Base-by-base conservation (phyloP, 1,140 invertebrate species). In the Hyposmocoma kahamanoa region DNA sequence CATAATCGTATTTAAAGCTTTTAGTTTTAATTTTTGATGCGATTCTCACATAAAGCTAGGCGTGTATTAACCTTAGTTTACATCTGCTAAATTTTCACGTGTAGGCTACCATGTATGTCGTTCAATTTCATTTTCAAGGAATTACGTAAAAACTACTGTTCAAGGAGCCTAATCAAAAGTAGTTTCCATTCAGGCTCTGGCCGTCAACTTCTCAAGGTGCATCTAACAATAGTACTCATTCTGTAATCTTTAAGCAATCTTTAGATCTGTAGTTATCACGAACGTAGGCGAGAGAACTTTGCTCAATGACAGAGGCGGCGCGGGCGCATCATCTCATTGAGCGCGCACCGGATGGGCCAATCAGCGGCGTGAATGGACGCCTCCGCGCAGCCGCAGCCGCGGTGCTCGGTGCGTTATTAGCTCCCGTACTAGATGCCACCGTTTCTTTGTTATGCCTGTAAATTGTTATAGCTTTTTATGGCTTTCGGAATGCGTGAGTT, bases 271-370 rank as follows among this genome's bases (percentile, higher is more conserved):
- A 65, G 58, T 65, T 62, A 59, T 72, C 67, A 69, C 69, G 67
- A 76, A 74, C 69, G 80, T 81, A 84, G 80, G 80, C 80, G 77
- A 84, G 62, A 73, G 75, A 75, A 77, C 77, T 79, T 70, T 74
- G 70, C 77, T 81, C 79, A 83, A 81, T 81, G 79, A 83, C 72
- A 78, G 67, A 81, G 76, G 79, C 77, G 75, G 47, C 72, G 67
- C 73, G 62, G 60, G 66, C 75, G 74, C 78, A 84, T 84, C 81
- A 81, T 79, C 76, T 84, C 77, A 81, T 82, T 82, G 78, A 82
- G 72, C 64, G 70, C 66, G 67, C 71, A 81, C 81, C 81, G 81
- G 81, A 84, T 82, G 81, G 69, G 60, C 78, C 81, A 84, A 84
- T 84, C 81, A 82, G 75, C 78, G 61, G 53, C 72, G 71, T 82